Base-by-base conservation (phyloP, 2,113 vertebrate genomes). In the Hippocampus abdominalis region DNA sequence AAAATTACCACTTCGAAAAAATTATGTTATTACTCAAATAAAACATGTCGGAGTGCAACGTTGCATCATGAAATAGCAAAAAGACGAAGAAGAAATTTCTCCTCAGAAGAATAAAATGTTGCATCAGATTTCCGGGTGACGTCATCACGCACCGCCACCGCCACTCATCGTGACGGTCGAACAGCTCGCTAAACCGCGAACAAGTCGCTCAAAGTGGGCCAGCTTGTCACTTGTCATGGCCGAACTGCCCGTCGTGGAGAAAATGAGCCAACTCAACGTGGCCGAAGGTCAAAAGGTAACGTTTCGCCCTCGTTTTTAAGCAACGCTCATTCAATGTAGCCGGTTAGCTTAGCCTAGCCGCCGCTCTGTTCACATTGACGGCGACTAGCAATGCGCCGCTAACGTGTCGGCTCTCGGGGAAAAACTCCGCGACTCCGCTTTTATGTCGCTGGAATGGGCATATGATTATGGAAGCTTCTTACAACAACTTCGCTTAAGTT, bases 231-330 rank as follows among this genome's bases (percentile, higher is more conserved):
- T 49, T 44, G 39, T 42, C 54, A 93, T 93, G 92, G 77, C 90
- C 8, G 89, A 84, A 27, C 81, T 87, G 10, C 53, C 76, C 15
- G 79, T 92, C 12, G 79, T 71, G 60, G 86, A 90, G 40, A 87
- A 92, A 63, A 87, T 93, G 89, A 91, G 86, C 64, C 83, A 84
- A 32, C 11, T 93, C 62, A 63, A 91, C 57, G 74, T 93, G 39
- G 51, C 75, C 21, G 85, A 72, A 8, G 77, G 65, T 16, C 89
- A 90, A 77, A 90, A 91, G 91, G 91, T 92, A 76, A 77, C 0
- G 8, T 9, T 64, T 39, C 0, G 15, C 10, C 27, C 8, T 39
- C 1, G 9, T 12, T 0, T 42, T 1, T 12, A 29, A 29, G n/a
- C 32, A 73, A 36, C 4, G 13, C 78, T 23, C 32, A 46, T 32